A percentile compares a stretch with the other conserved stretches of the same genome.
phyloP scores from a whole-genome alignment of 1,140 invertebrate species.

The Amyelois transitella region DNA sequence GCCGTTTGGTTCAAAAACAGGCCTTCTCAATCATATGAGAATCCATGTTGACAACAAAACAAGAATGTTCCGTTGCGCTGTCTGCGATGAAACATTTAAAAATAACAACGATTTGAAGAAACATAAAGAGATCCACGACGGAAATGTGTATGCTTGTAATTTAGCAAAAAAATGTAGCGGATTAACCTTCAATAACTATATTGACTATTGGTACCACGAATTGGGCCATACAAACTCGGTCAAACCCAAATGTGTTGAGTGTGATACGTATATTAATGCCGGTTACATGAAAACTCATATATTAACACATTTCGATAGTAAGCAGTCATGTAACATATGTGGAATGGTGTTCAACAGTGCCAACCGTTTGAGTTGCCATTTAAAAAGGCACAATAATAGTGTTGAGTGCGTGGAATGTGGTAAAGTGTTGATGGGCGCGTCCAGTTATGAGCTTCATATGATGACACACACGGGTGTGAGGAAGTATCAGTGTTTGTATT shows the following conservation, averaged over 20 bases:
- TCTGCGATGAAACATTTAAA: background rate
- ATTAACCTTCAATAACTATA: background rate
- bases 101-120: background rate
- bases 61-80: background rate
- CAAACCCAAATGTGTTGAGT: background rate
- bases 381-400: background rate
- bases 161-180: background rate
- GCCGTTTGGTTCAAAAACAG: background rate
- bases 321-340: background rate
- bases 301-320: background rate
- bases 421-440: background rate
- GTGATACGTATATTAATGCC: background rate
- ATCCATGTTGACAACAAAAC: background rate
- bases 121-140: background rate
- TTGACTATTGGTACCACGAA: background rate
- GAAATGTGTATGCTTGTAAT: background rate
- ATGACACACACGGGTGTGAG: background rate
- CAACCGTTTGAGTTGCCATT: background rate
- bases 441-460: background rate
- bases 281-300: background rate
- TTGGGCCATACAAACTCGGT: background rate
- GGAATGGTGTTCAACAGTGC: background rate
- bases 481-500: conserved; percentile 1
- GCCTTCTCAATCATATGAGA: background rate
- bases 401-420: conserved; percentile 1